phyloP scores from a whole-genome alignment of 2,888 invertebrate genomes.

The Zygogramma bicolorata region DNA sequence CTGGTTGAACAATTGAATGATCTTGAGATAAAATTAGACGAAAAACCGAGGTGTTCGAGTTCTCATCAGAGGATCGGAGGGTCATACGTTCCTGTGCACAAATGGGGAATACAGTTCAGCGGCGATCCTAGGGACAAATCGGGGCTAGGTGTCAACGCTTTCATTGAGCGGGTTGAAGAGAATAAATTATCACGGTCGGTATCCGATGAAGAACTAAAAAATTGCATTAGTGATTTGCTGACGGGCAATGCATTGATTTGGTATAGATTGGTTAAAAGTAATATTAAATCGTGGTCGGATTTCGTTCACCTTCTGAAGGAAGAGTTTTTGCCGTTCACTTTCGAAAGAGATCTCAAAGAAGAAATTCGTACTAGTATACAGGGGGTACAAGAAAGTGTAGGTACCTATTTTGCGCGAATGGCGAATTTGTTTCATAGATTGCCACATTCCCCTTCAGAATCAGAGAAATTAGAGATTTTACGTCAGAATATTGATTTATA shows the following conservation, averaged over 20 bases:
- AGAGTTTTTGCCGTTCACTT: constrained; percentile 11
- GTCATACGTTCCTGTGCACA: constrained; percentile 17
- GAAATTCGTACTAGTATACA: constrained; percentile 12
- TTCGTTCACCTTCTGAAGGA: constrained; percentile 7
- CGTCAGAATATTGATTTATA: constrained; percentile 4
- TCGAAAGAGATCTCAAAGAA: constrained; percentile 8
- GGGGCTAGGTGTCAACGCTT: constrained; percentile 24
- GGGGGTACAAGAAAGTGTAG: neutral
- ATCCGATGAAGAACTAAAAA: constrained; percentile 18
- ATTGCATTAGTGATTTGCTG: constrained; percentile 27
- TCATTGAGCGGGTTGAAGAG: constrained; percentile 31
- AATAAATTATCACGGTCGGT: constrained; percentile 17
- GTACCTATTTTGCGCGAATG: constrained; percentile 24
- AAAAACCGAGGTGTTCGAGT: neutral
- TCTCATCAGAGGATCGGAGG: neutral
- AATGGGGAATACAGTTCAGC: constrained; percentile 31
- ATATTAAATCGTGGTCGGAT: neutral
- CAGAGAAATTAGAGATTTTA: constrained; percentile 8
- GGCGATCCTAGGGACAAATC: constrained; percentile 11
- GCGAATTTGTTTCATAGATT: constrained; percentile 12
- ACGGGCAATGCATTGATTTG: constrained; percentile 25
- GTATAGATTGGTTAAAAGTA: constrained; percentile 1
- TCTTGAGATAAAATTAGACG: neutral
- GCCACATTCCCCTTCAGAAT: neutral
- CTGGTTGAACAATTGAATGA: constrained; percentile 3